Base-by-base conservation (phyloP, 2,888 invertebrate genomes). In the Drosophila kanekoi region DNA sequence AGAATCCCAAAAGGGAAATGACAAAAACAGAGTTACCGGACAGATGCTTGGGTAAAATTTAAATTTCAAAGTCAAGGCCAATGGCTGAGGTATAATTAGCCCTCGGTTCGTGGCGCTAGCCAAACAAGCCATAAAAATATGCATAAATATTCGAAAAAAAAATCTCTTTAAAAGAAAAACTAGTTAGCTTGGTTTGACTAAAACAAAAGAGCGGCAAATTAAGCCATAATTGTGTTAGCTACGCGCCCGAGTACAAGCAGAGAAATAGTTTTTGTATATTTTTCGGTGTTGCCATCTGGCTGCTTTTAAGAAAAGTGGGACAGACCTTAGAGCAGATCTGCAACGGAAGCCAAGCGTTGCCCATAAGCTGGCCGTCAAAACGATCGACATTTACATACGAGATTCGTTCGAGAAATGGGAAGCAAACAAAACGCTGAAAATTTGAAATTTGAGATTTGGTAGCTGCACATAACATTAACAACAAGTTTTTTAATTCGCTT, bases 21-120 rank as follows among this genome's bases (percentile, higher is more conserved):
- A 20, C 38, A 23, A 33, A 70, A 71, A 38, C 35, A 44, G 13
- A 51, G 43, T 37, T 10, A 41, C 14, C 43, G 38, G 23, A 40
- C 51, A 54, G 16, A 44, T 14, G 37, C 14, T 58, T 52, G 63
- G 51, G 58, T 61, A 62, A 58, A 58, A 60, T 62, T 64, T 57
- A 32, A 67, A 78, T 62, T 66, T 47, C 81, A 78, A 87, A 79
- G 82, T 81, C 86, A 85, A 85, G 81, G 88, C 33, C 83, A 61
- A 47, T 23, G 16, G 13, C 32, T 35, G 44, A 41, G 54, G 4
- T 40, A 45, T 78, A 73, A 78, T 73, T 72, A 78, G 54, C 72
- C 32, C 18, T 8, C 45, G 14, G 16, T 35, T 18, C 37, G 44
- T 61, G 71, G 54, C 63, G 71, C 63, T 32, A 23, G 28, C 49